Percentiles rank a stretch among this genome's conserved stretches.
These are phyloP conservation scores for Oegoconia quadripuncta DNA, from an alignment of 2,888 invertebrate genomes.

Conservation along the genomic window DNA sequence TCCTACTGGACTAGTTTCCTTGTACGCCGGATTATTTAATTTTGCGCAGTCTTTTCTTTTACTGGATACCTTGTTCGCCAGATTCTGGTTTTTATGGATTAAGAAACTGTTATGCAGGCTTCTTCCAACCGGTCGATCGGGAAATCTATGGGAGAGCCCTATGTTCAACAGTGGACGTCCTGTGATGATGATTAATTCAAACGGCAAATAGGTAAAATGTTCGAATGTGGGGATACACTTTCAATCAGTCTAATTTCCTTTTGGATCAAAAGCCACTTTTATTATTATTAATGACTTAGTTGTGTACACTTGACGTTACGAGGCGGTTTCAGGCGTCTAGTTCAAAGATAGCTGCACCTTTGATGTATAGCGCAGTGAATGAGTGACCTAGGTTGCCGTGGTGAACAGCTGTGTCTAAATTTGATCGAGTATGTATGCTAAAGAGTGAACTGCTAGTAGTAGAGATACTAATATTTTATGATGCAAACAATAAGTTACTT, in stretches of 20 bases:
- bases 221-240: no score
- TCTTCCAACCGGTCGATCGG: no score
- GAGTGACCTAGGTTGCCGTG: slow-evolving; percentile 51
- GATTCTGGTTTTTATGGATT: no score
- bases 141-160: no score
- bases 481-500: not conserved
- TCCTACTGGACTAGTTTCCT: no score
- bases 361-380: slow-evolving; percentile 44
- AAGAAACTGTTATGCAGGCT: no score
- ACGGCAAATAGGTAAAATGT: no score
- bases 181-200: no score
- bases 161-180: no score
- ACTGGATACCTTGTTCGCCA: no score
- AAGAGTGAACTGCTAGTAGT: not conserved
- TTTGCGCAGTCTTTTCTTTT: no score
- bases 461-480: not conserved
- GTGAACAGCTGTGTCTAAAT: slow-evolving; percentile 41
- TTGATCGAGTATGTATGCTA: slow-evolving; percentile 14
- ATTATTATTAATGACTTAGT: slow-evolving; percentile 25
- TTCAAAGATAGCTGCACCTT: slow-evolving; percentile 61
- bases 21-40: no score
- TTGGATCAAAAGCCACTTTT: not conserved
- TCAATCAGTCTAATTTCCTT: not conserved
- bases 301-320: slow-evolving; percentile 20
- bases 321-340: slow-evolving; percentile 47